phyloP scores from a whole-genome alignment of 1,140 invertebrate genomes.

The Hyles euphorbiae region DNA sequence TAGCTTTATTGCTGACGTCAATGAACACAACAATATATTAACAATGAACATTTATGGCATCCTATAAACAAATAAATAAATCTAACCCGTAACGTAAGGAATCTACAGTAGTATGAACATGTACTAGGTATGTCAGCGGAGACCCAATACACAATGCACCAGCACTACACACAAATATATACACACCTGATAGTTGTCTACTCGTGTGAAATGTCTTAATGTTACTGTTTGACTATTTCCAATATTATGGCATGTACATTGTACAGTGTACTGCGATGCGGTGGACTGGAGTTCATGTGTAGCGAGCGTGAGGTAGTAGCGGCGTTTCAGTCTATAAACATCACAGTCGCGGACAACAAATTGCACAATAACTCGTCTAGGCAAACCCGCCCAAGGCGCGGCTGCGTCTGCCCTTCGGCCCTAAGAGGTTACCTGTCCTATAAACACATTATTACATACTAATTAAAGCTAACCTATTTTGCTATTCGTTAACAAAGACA shows the following conservation, averaged over 20 bases:
- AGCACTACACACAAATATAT: conserved; percentile 35
- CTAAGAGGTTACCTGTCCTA: conserved; percentile 51
- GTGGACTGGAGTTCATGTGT: conserved; percentile 65
- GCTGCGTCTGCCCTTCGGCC: conserved; percentile 40
- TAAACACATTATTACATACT: conserved; percentile 49
- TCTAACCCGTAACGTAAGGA: conserved; percentile 54
- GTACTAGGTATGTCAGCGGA: conserved; percentile 43
- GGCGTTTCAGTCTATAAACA: conserved; percentile 75
- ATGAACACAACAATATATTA: conserved; percentile 53
- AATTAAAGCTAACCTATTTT: conserved; percentile 68
- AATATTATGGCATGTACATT: conserved; percentile 25
- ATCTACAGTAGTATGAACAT: conserved; percentile 24
- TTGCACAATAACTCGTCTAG: conserved; percentile 71
- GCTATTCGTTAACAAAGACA: conserved; percentile 65
- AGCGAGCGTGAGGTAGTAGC: conserved; percentile 73
- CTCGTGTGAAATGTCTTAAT: not conserved
- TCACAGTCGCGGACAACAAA: conserved; percentile 73
- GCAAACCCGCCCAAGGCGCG: conserved; percentile 43
- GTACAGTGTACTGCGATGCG: conserved; percentile 37
- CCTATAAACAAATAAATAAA: conserved; percentile 46
- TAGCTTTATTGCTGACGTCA: conserved; percentile 37
- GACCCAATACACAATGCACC: conserved; percentile 36
- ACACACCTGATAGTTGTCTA: conserved; percentile 1
- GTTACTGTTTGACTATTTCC: conserved; percentile 14
- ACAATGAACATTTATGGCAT: conserved; percentile 70